A percentile compares a stretch with the other conserved stretches of the same genome.
Conservation (phyloP, 2,888 invertebrate genomes). For the Yponomeuta evonymella region DNA sequence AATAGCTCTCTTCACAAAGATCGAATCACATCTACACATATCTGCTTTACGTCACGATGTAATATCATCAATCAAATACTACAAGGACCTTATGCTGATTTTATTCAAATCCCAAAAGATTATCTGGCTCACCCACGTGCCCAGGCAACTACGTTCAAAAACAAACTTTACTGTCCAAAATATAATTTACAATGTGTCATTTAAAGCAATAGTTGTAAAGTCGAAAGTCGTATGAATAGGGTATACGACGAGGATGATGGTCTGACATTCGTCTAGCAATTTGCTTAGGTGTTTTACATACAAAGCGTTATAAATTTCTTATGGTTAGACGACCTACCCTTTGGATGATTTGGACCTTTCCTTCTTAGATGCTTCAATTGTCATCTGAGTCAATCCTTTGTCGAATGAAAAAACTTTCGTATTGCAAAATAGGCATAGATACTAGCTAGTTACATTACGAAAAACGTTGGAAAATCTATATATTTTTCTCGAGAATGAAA, state of each 20-base stretch:
- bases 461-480: too few species aligned
- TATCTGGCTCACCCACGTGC: conserved; percentile 50
- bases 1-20: too few species aligned
- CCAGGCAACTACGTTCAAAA: conserved; percentile 35
- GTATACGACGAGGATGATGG: conserved; percentile 46
- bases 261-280: conserved; percentile 41
- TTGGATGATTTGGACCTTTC: conserved; percentile 22
- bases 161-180: conserved; percentile 27
- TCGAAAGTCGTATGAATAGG: conserved; percentile 44
- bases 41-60: conserved; percentile 44
- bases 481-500: too few species aligned
- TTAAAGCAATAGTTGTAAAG: conserved; percentile 40
- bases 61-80: conserved; percentile 59
- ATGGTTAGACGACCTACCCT: conserved; percentile 51
- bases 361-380: background rate
- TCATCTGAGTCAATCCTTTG: too few species aligned
- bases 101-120: conserved; percentile 53
- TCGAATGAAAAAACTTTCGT: too few species aligned
- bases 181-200: conserved; percentile 25
- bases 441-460: too few species aligned
- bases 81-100: conserved; percentile 57
- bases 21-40: too few species aligned
- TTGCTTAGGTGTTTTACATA: conserved; percentile 70
- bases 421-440: too few species aligned
- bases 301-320: conserved; percentile 73